Evolutionary conservation across 1,140 invertebrate genomes (phyloP).

Genomic region (Plectus sambesii): DNA sequence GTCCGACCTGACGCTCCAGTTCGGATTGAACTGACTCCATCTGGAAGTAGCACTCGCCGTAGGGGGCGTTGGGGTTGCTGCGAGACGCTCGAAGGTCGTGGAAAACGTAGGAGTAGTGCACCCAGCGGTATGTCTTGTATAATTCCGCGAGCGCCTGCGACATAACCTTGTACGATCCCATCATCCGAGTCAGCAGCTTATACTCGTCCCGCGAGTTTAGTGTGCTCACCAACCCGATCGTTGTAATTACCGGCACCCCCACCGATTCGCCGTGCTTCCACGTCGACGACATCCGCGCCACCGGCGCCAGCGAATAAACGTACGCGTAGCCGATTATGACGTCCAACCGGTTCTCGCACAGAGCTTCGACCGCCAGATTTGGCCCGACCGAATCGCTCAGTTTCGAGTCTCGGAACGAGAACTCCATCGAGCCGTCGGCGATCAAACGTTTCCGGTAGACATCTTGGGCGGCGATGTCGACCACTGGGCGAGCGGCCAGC

Average conservation of each 20-base stretch:
- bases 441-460: conserved; percentile 32
- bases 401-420: conserved; percentile 33
- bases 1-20: conserved; percentile 15
- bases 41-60: conserved; percentile 40
- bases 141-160: conserved; percentile 58
- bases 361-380: conserved; percentile 40
- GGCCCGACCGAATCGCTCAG: conserved; percentile 39
- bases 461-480: conserved; percentile 31
- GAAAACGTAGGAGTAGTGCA: conserved; percentile 53
- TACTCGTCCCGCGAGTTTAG: conserved; percentile 60
- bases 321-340: conserved; percentile 44
- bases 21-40: conserved; percentile 29
- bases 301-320: conserved; percentile 44
- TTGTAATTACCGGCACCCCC: conserved; percentile 62
- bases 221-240: conserved; percentile 66
- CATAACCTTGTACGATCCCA: conserved; percentile 65
- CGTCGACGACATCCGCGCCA: conserved; percentile 39
- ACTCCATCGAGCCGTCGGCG: conserved; percentile 25
- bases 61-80: conserved; percentile 23
- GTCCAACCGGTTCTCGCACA: conserved; percentile 36
- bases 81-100: conserved; percentile 26
- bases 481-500: conserved; percentile 28
- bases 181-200: conserved; percentile 68
- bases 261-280: conserved; percentile 34
- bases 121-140: conserved; percentile 60